Conservation (phyloP, 37 sponge, comb jelly and placozoan species). For the Cliona cf. orientalis region DNA sequence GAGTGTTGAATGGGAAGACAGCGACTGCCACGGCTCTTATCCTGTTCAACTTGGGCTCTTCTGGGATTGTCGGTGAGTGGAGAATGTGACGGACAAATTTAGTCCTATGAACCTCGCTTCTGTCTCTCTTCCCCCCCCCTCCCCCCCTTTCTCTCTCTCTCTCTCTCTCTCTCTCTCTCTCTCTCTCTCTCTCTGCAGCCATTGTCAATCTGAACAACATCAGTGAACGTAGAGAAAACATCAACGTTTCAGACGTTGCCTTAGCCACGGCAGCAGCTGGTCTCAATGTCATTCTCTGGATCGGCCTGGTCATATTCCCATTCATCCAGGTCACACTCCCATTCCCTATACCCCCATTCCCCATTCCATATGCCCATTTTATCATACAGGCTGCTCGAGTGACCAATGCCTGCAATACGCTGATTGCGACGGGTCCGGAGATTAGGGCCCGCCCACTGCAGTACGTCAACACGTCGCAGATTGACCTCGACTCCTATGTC, state of each 20-base stretch:
- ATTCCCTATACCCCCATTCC: background rate
- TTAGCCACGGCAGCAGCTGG: conserved; percentile 16
- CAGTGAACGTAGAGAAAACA: background rate
- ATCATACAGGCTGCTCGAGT: conserved; percentile 67
- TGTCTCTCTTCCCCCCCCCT: background rate
- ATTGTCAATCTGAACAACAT: conserved; percentile 23
- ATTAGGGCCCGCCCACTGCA: conserved; percentile 69
- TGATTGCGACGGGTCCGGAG: conserved; percentile 44
- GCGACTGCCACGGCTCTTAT: conserved; percentile 67
- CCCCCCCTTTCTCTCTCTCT: background rate
- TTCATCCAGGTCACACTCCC: conserved; percentile 74
- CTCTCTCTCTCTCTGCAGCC: background rate
- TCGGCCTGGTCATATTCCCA: conserved; percentile 48
- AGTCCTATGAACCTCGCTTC: background rate
- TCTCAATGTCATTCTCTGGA: conserved; percentile 55
- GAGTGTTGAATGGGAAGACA: conserved; percentile 70
- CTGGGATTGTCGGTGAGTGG: conserved; percentile 51
- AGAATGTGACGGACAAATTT: too few species aligned
- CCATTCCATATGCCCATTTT: background rate
- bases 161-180: background rate
- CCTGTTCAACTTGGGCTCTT: conserved; percentile 64
- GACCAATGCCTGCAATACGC: conserved; percentile 45
- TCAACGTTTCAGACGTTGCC: background rate
- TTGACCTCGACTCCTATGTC: conserved; percentile 70
- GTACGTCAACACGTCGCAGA: conserved; percentile 50